Base-by-base conservation (phyloP, 2,797 vertebrate genomes). In the Mionectes olivaceus region DNA sequence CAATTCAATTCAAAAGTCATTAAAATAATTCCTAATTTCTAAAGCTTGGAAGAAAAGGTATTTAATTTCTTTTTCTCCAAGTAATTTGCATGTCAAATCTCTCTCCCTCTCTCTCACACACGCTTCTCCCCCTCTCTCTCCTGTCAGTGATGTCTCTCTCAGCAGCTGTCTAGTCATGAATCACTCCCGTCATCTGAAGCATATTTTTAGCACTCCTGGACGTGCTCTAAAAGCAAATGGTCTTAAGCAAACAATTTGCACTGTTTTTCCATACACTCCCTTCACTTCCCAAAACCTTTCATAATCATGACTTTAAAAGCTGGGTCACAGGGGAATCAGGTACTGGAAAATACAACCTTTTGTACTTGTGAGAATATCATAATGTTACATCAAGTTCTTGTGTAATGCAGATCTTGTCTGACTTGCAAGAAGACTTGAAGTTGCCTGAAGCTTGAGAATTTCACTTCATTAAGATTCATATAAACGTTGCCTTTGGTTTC, bases 101-200 rank as follows among this genome's bases (percentile, higher is more conserved):
- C 79, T 89, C 80, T 78, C 84, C 53, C 25, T 64, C 76, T 83
- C 87, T 96, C 85, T 57, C 63, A 27, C 65, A 59, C 27, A 8
- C 3, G 0, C 32, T 46, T 46, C 85, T 75, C 24, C 44, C 61
- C 18, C 64, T 50, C 86, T 89, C 89, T 83, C 79, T 73, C 69
- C 80, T 74, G 64, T 84, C 35, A 21, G 77, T 96, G 95, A 96
- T 96, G 95, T 95, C 95, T 97, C 89, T 96, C 91, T 96, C 94
- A 91, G 94, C 93, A 96, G 94, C 94, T 96, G 93, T 96, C 95
- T 97, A 61, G 80, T 78, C 89, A 90, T 94, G 96, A 96, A 96
- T 96, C 96, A 97, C 68, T 95, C 87, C 75, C 30, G 3, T 94
- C 96, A 95, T 93, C 85, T 76, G 74, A 89, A 93, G 91, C 87